A percentile compares a stretch with the other conserved stretches of the same genome.
Evolutionary conservation across 2,113 vertebrate genomes (phyloP).

Genomic region (Saccopteryx bilineata): DNA sequence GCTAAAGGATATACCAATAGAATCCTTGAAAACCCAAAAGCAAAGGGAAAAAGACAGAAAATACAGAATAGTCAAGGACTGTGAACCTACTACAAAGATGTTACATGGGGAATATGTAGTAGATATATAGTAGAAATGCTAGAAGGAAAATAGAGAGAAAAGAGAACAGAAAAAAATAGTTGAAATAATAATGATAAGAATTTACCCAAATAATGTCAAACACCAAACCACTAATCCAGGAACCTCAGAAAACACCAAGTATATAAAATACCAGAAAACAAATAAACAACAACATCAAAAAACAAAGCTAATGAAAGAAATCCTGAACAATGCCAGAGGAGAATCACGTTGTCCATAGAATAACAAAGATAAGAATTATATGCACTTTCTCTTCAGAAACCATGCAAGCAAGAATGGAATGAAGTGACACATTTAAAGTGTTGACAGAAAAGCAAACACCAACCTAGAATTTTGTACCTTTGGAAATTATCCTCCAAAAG

Average conservation of each 20-base stretch:
- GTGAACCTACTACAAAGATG: not conserved
- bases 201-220: not conserved
- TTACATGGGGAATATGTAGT: not conserved
- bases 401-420: not conserved
- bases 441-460: not conserved
- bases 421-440: not conserved
- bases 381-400: not conserved
- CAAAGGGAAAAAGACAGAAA: not conserved
- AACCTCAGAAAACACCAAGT: not conserved
- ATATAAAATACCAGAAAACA: not conserved
- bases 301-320: not conserved
- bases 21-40: not conserved
- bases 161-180: not conserved
- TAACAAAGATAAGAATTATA: not conserved
- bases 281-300: not conserved
- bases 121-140: not conserved
- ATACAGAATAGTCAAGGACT: not conserved
- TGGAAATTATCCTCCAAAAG: not conserved
- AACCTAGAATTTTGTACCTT: not conserved
- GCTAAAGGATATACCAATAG: not conserved
- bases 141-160: not conserved
- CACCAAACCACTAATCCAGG: not conserved
- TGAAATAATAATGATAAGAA: not conserved
- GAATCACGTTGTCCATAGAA: not conserved
- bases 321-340: not conserved